Evolutionary conservation across 2,113 vertebrate genomes (phyloP).

Genomic region (Psittacara wagleri): DNA sequence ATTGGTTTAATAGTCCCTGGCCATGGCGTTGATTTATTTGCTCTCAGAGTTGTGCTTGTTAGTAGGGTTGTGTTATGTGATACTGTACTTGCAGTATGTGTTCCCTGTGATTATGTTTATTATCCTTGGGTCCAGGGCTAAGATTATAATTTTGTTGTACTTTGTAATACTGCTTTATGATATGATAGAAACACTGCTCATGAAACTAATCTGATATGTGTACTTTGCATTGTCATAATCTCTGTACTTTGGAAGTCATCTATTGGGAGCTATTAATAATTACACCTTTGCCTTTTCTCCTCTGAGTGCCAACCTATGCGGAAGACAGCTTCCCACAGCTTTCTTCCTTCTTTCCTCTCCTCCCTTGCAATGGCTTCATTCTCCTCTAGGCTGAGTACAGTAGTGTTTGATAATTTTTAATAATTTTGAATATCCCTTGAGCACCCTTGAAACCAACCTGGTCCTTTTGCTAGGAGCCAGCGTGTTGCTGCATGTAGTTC

Average conservation of each 20-base stretch:
- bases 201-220: background rate
- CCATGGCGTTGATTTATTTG: background rate
- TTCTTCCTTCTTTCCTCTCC: background rate
- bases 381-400: background rate
- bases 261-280: background rate
- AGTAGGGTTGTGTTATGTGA: background rate
- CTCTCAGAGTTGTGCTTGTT: background rate
- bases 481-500: background rate
- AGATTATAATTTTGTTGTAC: background rate
- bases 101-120: background rate
- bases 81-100: background rate
- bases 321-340: background rate
- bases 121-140: background rate
- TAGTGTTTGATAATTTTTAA: background rate
- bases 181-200: no score
- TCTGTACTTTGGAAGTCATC: background rate
- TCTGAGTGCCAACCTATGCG: background rate
- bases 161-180: background rate
- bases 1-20: accelerated
- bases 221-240: background rate
- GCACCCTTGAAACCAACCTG: background rate
- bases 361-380: background rate
- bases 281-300: background rate
- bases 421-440: background rate
- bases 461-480: background rate